A percentile compares a stretch with the other conserved stretches of the same genome.
These are phyloP conservation scores for Acanthurus lineatus DNA, from an alignment of 2,797 vertebrate species.

Conservation along the genomic window DNA sequence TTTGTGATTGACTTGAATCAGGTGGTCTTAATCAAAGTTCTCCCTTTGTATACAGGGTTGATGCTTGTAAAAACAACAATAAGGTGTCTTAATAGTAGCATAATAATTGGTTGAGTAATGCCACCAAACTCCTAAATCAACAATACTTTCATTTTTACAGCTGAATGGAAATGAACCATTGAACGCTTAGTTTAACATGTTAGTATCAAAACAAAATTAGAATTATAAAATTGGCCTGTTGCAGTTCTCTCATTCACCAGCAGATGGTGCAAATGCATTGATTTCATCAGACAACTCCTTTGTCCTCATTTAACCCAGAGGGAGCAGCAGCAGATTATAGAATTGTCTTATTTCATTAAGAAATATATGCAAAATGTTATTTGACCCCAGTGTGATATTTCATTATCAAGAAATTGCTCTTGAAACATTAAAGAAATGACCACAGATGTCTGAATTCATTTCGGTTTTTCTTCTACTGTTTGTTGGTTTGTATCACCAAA, in stretches of 20 bases:
- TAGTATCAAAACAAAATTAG: too few relatives aligned
- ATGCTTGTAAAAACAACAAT: too few relatives aligned
- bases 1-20: too few relatives aligned
- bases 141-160: too few relatives aligned
- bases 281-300: conserved; percentile 20
- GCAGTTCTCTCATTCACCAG: conserved; percentile 40
- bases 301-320: conserved; percentile 42
- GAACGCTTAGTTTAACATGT: too few relatives aligned
- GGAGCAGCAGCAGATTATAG: conserved; percentile 10
- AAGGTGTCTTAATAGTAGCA: too few relatives aligned
- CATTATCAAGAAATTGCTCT: conserved; percentile 1
- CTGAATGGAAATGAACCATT: too few relatives aligned
- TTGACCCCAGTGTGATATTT: not conserved
- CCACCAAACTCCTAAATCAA: too few relatives aligned
- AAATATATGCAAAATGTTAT: not conserved
- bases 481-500: conserved; percentile 5
- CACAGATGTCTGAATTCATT: not conserved
- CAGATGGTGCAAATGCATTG: conserved; percentile 47
- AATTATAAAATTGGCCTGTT: not conserved
- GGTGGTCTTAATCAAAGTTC: too few relatives aligned
- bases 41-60: too few relatives aligned
- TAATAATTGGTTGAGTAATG: too few relatives aligned
- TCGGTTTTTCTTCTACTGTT: not conserved
- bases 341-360: conserved; percentile 7
- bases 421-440: not conserved